Evolutionary conservation across 2,113 vertebrate species (phyloP).

Genomic region (Ploceus nigricollis): DNA sequence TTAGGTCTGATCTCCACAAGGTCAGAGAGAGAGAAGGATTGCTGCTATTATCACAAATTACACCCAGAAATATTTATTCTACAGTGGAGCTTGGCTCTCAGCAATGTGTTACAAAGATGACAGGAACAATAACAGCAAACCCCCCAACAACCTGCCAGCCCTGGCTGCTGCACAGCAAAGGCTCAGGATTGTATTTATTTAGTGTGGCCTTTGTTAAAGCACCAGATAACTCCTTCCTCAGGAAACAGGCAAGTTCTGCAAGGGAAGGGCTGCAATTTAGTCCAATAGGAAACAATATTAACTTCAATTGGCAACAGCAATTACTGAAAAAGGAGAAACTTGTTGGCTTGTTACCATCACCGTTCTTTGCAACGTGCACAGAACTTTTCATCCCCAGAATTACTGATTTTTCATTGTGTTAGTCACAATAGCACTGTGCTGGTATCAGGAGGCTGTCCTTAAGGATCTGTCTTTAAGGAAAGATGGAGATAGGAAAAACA

Average conservation of each 20-base stretch:
- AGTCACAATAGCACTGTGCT: not conserved
- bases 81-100: not conserved
- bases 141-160: not conserved
- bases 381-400: not conserved
- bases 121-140: slow-evolving; percentile 40
- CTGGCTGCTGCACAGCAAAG: not conserved
- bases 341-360: not conserved
- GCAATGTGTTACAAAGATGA: not conserved
- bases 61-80: not conserved
- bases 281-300: slow-evolving; percentile 53
- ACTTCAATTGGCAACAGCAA: slow-evolving; percentile 9
- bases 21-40: slow-evolving; percentile 2
- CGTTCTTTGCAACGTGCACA: rapidly evolving
- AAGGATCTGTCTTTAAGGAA: not conserved
- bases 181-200: slow-evolving; percentile 9
- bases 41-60: slow-evolving; percentile 10
- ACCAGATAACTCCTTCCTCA: slow-evolving; percentile 50
- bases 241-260: slow-evolving; percentile 39
- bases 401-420: not conserved
- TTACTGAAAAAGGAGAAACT: not conserved
- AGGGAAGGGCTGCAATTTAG: not conserved
- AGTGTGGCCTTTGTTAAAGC: slow-evolving; percentile 18
- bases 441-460: not conserved
- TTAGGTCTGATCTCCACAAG: not conserved
- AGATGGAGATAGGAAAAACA: not conserved